Conservation (phyloP, 2,888 invertebrate genomes). For the Tinea trinotella region DNA sequence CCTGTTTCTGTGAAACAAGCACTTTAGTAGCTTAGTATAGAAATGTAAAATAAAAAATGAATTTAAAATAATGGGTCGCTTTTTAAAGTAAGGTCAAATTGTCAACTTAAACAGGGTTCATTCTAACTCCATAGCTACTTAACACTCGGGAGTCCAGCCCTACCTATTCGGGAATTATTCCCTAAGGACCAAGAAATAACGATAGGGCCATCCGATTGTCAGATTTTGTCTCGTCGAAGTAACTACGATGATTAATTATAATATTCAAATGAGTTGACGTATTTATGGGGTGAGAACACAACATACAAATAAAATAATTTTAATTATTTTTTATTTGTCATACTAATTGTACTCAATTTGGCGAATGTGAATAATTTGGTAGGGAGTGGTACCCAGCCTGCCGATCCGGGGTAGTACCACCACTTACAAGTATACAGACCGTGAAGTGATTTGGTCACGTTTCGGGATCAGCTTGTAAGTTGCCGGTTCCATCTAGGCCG, state of each 20-base stretch:
- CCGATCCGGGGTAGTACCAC: no score
- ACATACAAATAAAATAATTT: neutral
- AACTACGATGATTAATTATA: conserved; percentile 53
- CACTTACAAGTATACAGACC: no score
- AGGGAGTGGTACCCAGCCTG: no score
- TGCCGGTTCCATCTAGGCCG: no score
- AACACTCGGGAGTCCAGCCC: conserved; percentile 10
- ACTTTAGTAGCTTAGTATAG: no score
- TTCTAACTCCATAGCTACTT: neutral
- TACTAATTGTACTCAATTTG: no score
- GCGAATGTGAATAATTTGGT: no score
- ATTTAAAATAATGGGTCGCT: no score
- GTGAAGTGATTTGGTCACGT: no score
- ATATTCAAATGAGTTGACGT: conserved; percentile 22
- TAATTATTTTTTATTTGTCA: neutral
- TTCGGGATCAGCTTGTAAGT: no score
- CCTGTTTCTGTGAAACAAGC: no score
- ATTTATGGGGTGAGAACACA: neutral
- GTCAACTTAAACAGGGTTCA: neutral
- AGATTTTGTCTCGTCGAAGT: conserved; percentile 48
- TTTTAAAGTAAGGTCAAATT: neutral
- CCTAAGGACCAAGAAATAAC: conserved; percentile 34
- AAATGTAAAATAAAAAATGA: no score
- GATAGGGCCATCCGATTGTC: conserved; percentile 26
- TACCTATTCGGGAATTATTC: conserved; percentile 32